A percentile compares a stretch with the other conserved stretches of the same genome.
Conservation (phyloP, 2,797 vertebrate species). For the Centropyge bicolor region DNA sequence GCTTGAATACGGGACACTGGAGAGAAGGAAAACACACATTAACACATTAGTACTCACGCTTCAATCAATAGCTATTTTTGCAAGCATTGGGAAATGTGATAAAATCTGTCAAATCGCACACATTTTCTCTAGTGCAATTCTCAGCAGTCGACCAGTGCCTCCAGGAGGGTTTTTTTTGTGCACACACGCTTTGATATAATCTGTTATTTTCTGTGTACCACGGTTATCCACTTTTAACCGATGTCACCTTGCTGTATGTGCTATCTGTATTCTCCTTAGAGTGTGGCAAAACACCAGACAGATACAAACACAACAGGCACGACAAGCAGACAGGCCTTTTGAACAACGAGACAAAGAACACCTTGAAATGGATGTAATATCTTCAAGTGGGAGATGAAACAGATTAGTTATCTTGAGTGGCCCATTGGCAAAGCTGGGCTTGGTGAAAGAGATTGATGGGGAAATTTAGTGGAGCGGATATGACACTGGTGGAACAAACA, state of each 20-base stretch:
- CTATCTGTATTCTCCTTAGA: conserved; percentile 54
- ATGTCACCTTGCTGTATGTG: conserved; percentile 42
- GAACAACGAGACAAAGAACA: conserved; percentile 56
- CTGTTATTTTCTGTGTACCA: conserved; percentile 14
- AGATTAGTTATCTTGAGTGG: conserved; percentile 76
- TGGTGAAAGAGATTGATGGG: conserved; percentile 67
- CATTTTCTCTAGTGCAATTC: conserved; percentile 4
- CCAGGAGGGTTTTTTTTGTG: neutral
- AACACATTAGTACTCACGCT: neutral
- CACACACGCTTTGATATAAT: conserved; percentile 17
- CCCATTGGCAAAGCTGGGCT: conserved; percentile 52
- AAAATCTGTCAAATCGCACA: neutral
- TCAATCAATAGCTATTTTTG: neutral
- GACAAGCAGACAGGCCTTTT: conserved; percentile 44
- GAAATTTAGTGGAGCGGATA: conserved; percentile 48
- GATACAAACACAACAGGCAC: conserved; percentile 30
- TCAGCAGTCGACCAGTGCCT: conserved; percentile 1
- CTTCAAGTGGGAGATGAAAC: conserved; percentile 67
- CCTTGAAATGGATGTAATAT: conserved; percentile 68
- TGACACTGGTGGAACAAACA: conserved; percentile 44
- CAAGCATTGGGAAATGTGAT: neutral
- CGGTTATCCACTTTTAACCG: conserved; percentile 40
- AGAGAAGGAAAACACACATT: conserved; percentile 6
- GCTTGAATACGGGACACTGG: conserved; percentile 94
- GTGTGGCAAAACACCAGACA: conserved; percentile 32